Evolutionary conservation across 2,113 vertebrate species (phyloP).

Genomic region (Erythrocercus mccallii): DNA sequence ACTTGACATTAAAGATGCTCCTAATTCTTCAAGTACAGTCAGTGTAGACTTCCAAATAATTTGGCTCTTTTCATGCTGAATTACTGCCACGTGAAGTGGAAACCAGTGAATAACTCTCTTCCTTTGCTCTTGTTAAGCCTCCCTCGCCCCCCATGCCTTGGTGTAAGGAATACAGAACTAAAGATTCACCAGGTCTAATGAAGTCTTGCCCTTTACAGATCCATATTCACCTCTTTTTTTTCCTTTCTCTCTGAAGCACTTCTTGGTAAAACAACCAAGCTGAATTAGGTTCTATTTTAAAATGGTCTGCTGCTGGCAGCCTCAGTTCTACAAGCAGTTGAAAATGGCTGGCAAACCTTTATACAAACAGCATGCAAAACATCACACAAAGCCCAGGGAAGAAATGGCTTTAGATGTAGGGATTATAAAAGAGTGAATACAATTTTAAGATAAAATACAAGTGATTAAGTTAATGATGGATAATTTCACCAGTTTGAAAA

Average conservation of each 20-base stretch:
- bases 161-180: neutral
- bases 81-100: conserved; percentile 31
- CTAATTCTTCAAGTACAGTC: conserved; percentile 10
- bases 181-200: neutral
- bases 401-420: conserved; percentile 55
- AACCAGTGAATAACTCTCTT: neutral
- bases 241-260: neutral
- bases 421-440: conserved; percentile 64
- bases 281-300: conserved; percentile 38
- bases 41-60: conserved; percentile 2
- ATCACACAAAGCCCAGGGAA: conserved; percentile 11
- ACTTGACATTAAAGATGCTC: conserved; percentile 6
- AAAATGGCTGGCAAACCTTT: conserved; percentile 37
- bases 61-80: conserved; percentile 16
- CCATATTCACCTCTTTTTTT: neutral
- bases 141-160: neutral
- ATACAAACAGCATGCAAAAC: conserved; percentile 29
- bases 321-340: neutral
- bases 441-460: conserved; percentile 72
- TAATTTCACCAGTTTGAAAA: conserved; percentile 74
- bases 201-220: neutral
- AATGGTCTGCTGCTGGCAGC: neutral
- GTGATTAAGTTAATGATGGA: conserved; percentile 76
- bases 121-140: neutral
- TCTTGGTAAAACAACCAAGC: conserved; percentile 8